phyloP scores from a whole-genome alignment of 2,113 vertebrate species.

The Perccottus glenii region DNA sequence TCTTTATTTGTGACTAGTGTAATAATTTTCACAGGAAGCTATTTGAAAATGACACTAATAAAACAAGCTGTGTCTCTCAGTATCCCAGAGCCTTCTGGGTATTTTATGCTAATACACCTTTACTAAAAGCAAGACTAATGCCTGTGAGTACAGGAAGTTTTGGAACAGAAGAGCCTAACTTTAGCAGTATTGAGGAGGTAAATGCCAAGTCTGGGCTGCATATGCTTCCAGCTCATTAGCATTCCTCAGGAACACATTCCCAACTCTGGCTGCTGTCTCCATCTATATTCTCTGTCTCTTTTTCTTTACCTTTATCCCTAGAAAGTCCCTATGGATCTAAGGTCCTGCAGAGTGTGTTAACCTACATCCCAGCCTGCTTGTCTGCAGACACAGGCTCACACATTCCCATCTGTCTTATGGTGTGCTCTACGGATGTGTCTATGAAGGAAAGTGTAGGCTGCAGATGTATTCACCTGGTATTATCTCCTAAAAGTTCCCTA shows the following conservation, averaged over 20 bases:
- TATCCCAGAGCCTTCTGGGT: conserved; percentile 1
- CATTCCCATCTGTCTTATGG: conserved; percentile 20
- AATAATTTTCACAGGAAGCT: background rate
- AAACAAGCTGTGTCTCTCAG: background rate
- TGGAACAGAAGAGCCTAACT: background rate
- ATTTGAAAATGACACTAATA: background rate
- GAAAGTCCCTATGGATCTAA: conserved; percentile 33
- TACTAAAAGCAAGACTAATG: background rate
- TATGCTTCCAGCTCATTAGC: conserved; percentile 11
- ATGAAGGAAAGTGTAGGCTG: no score
- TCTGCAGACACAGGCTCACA: conserved; percentile 14
- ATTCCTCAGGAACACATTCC: conserved; percentile 11
- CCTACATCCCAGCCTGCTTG: conserved; percentile 25
- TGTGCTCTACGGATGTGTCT: background rate
- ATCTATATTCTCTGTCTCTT: conserved; percentile 3
- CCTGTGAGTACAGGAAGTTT: conserved; percentile 11
- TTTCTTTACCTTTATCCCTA: conserved; percentile 21
- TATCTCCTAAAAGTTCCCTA: background rate
- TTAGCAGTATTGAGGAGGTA: conserved; percentile 6
- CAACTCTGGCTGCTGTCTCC: conserved; percentile 8
- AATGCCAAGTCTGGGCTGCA: conserved; percentile 8
- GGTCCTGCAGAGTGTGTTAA: conserved; percentile 33
- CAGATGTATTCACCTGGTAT: background rate
- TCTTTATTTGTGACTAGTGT: background rate
- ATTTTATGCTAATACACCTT: conserved; percentile 11